Evolutionary conservation across 2,888 invertebrate species (phyloP).

Genomic region (Limnephilus marmoratus): DNA sequence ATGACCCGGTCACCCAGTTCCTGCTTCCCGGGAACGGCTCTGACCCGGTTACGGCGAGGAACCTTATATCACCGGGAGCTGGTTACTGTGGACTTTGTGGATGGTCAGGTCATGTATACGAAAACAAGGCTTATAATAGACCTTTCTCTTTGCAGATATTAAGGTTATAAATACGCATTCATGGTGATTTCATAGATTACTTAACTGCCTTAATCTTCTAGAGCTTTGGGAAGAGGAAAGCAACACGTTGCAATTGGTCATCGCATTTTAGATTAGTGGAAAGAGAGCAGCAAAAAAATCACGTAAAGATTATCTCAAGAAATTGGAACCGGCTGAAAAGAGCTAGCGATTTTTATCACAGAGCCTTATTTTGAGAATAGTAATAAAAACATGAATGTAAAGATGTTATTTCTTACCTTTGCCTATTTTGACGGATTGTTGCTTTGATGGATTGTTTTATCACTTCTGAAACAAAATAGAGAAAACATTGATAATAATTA

Average conservation of each 20-base stretch:
- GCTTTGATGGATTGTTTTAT: no score
- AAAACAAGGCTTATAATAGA: neutral
- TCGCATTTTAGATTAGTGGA: neutral
- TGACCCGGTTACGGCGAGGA: neutral
- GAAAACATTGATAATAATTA: neutral
- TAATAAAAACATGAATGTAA: neutral
- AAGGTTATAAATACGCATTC: neutral
- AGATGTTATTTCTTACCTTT: constrained; percentile 8
- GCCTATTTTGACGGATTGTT: constrained; percentile 3
- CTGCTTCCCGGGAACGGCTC: neutral
- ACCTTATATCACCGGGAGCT: neutral
- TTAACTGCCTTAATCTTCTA: neutral
- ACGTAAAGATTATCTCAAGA: neutral
- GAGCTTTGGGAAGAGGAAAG: neutral
- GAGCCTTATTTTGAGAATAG: neutral
- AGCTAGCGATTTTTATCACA: no score
- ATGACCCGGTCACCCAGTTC: constrained; percentile 31
- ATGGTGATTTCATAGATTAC: neutral
- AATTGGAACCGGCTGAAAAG: neutral
- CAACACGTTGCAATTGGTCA: neutral
- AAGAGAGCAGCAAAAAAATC: neutral
- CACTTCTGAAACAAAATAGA: constrained; percentile 20
- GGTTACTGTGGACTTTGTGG: neutral
- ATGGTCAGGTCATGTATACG: neutral
- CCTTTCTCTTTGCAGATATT: neutral